A percentile compares a stretch with the other conserved stretches of the same genome.
Conservation (phyloP, 2,113 vertebrate genomes). For the Onychostoma macrolepis region DNA sequence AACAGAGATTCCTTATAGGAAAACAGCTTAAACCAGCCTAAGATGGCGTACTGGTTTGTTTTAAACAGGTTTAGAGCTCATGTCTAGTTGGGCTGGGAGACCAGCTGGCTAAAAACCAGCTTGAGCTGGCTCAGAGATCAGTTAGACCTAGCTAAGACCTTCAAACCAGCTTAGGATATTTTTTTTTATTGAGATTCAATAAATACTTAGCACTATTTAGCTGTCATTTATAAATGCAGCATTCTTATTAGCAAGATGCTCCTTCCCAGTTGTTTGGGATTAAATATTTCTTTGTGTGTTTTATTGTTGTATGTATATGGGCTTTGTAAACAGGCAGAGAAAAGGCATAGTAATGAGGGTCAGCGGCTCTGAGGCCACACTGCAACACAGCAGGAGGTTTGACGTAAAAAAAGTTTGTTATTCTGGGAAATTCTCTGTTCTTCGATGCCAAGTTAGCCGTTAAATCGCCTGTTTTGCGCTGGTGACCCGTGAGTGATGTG, state of each 20-base stretch:
- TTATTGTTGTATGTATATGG: background rate
- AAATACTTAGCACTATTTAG: background rate
- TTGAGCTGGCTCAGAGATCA: no score
- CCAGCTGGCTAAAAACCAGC: no score
- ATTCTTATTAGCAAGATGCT: background rate
- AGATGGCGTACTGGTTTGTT: background rate
- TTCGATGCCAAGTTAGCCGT: conserved; percentile 66
- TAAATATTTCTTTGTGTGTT: background rate
- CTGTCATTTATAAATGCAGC: background rate
- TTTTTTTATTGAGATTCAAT: background rate
- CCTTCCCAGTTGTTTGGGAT: background rate
- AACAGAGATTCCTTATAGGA: background rate
- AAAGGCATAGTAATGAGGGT: conserved; percentile 42
- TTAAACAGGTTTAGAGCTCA: background rate
- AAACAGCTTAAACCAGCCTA: background rate
- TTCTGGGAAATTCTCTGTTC: conserved; percentile 47
- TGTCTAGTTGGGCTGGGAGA: background rate
- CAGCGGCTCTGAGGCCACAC: conserved; percentile 52
- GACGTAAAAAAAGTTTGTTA: background rate
- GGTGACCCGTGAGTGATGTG: conserved; percentile 73
- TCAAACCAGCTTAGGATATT: background rate
- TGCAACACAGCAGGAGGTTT: conserved; percentile 59
- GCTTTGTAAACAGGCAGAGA: background rate
- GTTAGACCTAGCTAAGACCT: no score
- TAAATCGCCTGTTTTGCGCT: conserved; percentile 72